Percentiles rank a stretch among this genome's conserved stretches.
Conservation (phyloP, 2,888 invertebrate species). For the Caenorhabditis parvicauda region DNA sequence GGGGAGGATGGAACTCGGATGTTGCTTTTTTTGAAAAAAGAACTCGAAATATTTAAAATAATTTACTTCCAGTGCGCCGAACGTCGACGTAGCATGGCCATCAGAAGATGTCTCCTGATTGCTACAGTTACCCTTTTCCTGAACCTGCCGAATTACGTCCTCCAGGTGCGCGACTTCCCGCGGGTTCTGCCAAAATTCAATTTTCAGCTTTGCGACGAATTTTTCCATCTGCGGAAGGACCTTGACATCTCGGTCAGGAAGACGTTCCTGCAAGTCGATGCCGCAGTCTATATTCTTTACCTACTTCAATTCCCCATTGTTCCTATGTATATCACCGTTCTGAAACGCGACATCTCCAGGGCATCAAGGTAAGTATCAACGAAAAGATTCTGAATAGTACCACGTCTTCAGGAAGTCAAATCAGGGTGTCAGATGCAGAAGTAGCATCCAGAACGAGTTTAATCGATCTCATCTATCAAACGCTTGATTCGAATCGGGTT, state of each 20-base stretch:
- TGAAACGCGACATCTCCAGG: conserved; percentile 34
- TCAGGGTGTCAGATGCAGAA: too few species aligned
- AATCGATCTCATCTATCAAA: too few species aligned
- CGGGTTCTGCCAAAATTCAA: too few species aligned
- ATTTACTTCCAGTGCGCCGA: conserved; percentile 19
- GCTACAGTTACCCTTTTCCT: conserved; percentile 34
- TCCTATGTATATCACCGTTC: conserved; percentile 37
- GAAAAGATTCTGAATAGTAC: not conserved
- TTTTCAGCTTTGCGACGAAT: conserved; percentile 39
- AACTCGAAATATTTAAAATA: not conserved
- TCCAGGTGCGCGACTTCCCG: conserved; percentile 29
- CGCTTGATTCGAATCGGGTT: too few species aligned
- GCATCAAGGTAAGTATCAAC: conserved; percentile 18
- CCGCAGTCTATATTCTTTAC: conserved; percentile 38
- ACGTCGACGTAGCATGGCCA: conserved; percentile 27
- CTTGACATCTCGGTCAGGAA: conserved; percentile 11
- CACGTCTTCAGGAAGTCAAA: conserved; percentile 17
- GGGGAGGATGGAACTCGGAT: not conserved
- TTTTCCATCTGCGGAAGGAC: conserved; percentile 19
- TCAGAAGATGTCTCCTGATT: conserved; percentile 37
- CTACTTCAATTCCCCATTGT: conserved; percentile 40
- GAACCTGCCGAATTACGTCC: conserved; percentile 36
- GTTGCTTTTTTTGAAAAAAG: not conserved
- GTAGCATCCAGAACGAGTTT: too few species aligned
- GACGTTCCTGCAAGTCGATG: conserved; percentile 23